Percentiles rank a stretch among this genome's conserved stretches.
phyloP scores from a whole-genome alignment of 64 coral and sea anemone species.

The Montipora sp. region DNA sequence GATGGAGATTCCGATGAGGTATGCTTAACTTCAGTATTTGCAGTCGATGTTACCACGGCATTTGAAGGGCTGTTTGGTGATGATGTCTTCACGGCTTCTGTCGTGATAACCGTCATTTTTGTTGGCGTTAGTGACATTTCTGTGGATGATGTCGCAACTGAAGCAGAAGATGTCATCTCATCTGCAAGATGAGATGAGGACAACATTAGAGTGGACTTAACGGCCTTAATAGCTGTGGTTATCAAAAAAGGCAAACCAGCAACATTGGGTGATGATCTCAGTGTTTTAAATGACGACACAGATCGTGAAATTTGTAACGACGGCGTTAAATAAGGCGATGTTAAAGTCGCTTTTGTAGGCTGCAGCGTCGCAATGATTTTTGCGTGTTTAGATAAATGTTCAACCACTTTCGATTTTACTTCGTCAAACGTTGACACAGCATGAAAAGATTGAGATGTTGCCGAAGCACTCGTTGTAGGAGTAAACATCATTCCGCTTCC shows the following conservation, averaged over 20 bases:
- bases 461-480: no score
- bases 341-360: neutral
- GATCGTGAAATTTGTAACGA: neutral
- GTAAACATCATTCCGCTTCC: no score
- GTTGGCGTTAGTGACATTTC: neutral
- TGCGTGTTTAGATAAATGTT: neutral
- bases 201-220: neutral
- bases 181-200: slow-evolving; percentile 37
- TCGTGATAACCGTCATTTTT: neutral
- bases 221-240: neutral
- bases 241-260: neutral
- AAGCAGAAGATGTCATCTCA: neutral
- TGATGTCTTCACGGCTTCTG: neutral
- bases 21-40: no score
- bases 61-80: neutral
- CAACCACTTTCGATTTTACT: neutral
- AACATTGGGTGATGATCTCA: neutral
- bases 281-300: neutral
- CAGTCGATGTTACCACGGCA: neutral
- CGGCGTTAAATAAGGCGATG: neutral
- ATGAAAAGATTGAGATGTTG: neutral
- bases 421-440: neutral
- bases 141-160: neutral
- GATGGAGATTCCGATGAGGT: neutral
- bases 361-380: neutral